These are phyloP conservation scores for Coenobita brevimanus DNA, from an alignment of 1,140 invertebrate species.

Conservation along the genomic window DNA sequence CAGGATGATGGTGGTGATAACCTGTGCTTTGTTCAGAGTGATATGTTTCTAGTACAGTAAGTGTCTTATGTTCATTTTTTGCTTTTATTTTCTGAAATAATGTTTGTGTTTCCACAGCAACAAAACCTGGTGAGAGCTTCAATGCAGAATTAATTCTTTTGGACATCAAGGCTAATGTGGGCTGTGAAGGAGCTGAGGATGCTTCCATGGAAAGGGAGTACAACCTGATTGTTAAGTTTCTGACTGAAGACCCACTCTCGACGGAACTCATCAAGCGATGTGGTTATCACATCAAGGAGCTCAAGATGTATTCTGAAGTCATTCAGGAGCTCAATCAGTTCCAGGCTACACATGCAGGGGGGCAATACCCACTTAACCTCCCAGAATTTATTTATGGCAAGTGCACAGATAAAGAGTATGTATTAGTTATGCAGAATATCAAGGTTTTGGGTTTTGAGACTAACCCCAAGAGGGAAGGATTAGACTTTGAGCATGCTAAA, in stretches of 20 bases:
- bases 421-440: slow-evolving; percentile 65
- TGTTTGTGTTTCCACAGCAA: slow-evolving; percentile 53
- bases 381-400: slow-evolving; percentile 68
- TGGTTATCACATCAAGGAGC: slow-evolving; percentile 58
- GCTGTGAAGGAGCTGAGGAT: neutral
- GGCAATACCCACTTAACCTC: slow-evolving; percentile 35
- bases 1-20: too few species aligned
- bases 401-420: slow-evolving; percentile 66
- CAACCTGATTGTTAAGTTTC: slow-evolving; percentile 63
- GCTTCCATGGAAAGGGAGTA: slow-evolving; percentile 50
- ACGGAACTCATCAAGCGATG: slow-evolving; percentile 47
- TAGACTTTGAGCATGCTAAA: slow-evolving; percentile 56
- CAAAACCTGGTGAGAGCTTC: slow-evolving; percentile 68
- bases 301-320: slow-evolving; percentile 67
- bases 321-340: slow-evolving; percentile 55
- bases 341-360: slow-evolving; percentile 45
- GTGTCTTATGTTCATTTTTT: too few species aligned
- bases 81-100: neutral
- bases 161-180: slow-evolving; percentile 45
- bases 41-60: too few species aligned
- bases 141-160: slow-evolving; percentile 65
- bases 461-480: slow-evolving; percentile 48
- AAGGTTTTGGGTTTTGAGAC: slow-evolving; percentile 61
- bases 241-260: slow-evolving; percentile 56
- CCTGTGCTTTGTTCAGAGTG: too few species aligned